Base-by-base conservation (phyloP, 2,797 vertebrate species). In the Ispidina picta region DNA sequence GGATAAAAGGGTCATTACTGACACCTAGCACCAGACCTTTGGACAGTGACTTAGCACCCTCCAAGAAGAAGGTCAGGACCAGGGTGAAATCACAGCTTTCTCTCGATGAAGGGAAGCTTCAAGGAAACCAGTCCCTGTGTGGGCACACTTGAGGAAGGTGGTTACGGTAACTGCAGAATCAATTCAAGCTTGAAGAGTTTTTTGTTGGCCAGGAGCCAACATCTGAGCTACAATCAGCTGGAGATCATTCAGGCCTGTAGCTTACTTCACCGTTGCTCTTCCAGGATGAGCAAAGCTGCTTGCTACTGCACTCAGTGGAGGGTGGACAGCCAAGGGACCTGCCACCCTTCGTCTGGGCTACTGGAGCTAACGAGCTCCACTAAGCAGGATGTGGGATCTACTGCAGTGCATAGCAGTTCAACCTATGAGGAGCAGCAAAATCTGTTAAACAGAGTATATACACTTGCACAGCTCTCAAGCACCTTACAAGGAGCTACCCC, bases 371-470 rank as follows among this genome's bases (percentile, higher is more conserved):
- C 26, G 16, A 66, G 21, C 21, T 63, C 2, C 10, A 28, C 12
- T 26, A 7, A 7, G 8, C 1, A 2, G 6, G 4, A 8, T 48
- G 15, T 48, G 31, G 4, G 3, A 2, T 41, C 33, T 8, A 3
- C 16, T 37, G 35, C 33, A 21, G 6, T 0, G 0, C 17, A 22
- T 4, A 15, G 43, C 2, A 3, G 0, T 51, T 79, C 2, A 0
- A 21, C 33, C 18, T 65, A 17, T 63, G 44, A 72, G 17, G 5
- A 74, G 31, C 22, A 33, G 33, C 41, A 56, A 33, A 65, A 41
- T 10, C 22, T n/a, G n/a, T n/a, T n/a, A 21, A 22, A n/a, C 2
- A 3, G 62, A 7, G 18, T 8, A 6, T 11, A 23, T 13, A 15
- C 7, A 29, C 2, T 29, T 51, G 17, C 25, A 7, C 25, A 58